Base-by-base conservation (phyloP, 64 coral and sea anemone genomes). In the Pachyseris speciosa region DNA sequence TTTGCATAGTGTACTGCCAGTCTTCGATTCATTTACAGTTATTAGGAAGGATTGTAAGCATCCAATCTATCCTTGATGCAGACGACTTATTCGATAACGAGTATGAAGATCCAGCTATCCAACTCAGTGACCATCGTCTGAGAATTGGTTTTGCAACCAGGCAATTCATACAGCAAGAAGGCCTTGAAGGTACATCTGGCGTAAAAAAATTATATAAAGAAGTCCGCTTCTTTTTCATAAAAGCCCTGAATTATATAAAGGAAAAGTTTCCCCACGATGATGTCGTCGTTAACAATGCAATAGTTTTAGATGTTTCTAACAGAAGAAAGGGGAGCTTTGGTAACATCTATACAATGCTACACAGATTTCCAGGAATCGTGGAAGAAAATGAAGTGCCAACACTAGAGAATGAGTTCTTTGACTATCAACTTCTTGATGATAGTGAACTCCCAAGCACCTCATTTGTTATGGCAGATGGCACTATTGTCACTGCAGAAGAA, bases 91-190 rank as follows among this genome's bases (percentile, higher is more conserved):
- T 78, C 43, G 55, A 78, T 0, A 89, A 78, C 50, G 58, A 66
- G 49, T 89, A 78, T 78, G 53, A 65, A 61, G 73, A 89, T 67
- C 58, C 72, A 17, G 50, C 72, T 67, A 33, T 89, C 71, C 87
- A 89, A 89, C 50, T 89, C 73, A 68, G 71, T 9, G 72, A 89
- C 72, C 72, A 6, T 20, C 69, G 75, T 70, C 72, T 66, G 53
- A 88, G 71, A 76, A 34, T 65, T 75, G 86, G 86, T 44, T 88
- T 88, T 65, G 72, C 86, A 88, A 88, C 86, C 53, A 88, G 53
- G 9, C 86, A 88, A 52, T 88, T 88, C 77, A 65, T 88, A 9
- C 68, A 76, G n/a, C 64, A 73, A 10, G 49, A 88, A 32, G 71
- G 77, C 30, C 70, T 88, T 76, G 85, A 88, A 88, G 69, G 85